Evolutionary conservation across 1,140 invertebrate species (phyloP), one percentile per base, ranked within the genome.

Genomic region (Procambarus clarkii): DNA sequence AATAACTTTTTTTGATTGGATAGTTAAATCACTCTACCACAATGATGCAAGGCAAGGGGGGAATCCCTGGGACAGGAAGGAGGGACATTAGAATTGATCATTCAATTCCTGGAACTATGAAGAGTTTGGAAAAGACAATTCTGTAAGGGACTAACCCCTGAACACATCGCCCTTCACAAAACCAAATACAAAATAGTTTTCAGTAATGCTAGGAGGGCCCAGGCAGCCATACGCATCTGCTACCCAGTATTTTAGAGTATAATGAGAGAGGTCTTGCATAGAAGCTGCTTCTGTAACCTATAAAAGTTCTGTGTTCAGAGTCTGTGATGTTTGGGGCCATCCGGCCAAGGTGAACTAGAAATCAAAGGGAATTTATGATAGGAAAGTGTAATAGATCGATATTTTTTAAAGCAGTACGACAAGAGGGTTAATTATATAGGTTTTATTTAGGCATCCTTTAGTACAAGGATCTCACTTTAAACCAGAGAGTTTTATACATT

Each of bases 391-490:
- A 21, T 21, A 15, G 4, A 5, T 11, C 4, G 60, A 64, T 18
- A 21, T 64, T 64, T 64, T 64, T 64, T 64, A 11, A 18, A 15
- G 21, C 13, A 18, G 60, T 21, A 21, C 21, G 21, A 64, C 18
- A 18, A 64, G 60, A 64, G 15, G 60, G 3, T 64, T 11, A 34
- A 34, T 34, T 21, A 11, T 18, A 21, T 5, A 24, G 69, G n/a
- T 34, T 11, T 74, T 34, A 4, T 2, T 34, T 7, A n/a, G n/a
- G 15, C 24, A 5, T 74, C 21, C 69, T 74, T 34, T 34, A 74
- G 69, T 74, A 74, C 69, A 74, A 74, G 69, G 69, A 34, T 74
- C 69, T 74, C 69, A 34, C n/a, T 64, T 11, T 64, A 64, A 64
- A 21, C 60, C 69, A 69, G 64, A 69, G 13, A 69, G 13, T 15